Evolutionary conservation across 1,140 invertebrate genomes (phyloP), one percentile per base, ranked within the genome.

Genomic region (Subanguina moxae): DNA sequence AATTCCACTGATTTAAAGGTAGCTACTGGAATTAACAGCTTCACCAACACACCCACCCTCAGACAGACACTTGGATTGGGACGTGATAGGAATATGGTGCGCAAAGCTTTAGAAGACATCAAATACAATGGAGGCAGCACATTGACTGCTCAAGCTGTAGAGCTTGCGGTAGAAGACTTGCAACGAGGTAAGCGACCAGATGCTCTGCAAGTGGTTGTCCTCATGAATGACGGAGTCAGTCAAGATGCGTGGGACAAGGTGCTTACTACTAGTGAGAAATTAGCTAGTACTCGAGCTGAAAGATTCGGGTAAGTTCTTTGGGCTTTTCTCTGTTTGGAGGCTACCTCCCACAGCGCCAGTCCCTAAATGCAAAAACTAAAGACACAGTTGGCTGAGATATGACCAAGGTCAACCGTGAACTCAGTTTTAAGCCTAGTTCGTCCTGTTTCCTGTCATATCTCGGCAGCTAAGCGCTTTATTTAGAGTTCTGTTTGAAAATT

Each of bases 151-250:
- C 65, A 80, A 52, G 78, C 80, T 28, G 67, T 80, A 38, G 75
- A 80, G 58, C 67, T 80, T n/a, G 77, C 80, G 0, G 58, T 80
- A 0, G 48, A 77, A 46, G 78, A 80, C 46, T 48, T 80, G 45
- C 56, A 77, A 23, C 32, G 67, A 32, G 77, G 78, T 13, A 56
- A 52, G 27, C 69, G 78, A 57, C 25, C 21, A 25, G 78, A 80
- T 57, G 78, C 78, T 28, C 30, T 73, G 1, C 75, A 74, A 46
- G 71, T 80, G 5, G 64, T 80, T 0, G 68, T 80, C 23, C 45
- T 80, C 23, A 78, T 80, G 78, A 80, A 80, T 62, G 78, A 80
- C 62, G 78, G 78, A 46, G 74, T 73, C 66, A 52, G 48, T 19
- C 78, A 80, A 45, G 80, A 80, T 58, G 58, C 42, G 5, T 80